Conservation (phyloP, 2,797 vertebrate genomes). For the Harpagifer antarcticus region DNA sequence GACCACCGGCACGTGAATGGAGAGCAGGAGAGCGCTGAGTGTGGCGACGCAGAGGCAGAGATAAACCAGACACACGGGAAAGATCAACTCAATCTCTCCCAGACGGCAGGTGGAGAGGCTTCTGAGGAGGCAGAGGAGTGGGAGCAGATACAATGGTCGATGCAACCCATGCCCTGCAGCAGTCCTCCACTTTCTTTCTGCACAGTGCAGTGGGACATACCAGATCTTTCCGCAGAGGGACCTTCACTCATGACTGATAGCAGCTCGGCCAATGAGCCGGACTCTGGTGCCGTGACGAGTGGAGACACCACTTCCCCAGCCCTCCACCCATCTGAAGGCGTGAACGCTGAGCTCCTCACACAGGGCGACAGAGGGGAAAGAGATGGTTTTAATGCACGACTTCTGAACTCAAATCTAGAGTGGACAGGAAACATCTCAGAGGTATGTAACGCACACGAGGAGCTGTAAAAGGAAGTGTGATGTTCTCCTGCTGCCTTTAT, state of each 20-base stretch:
- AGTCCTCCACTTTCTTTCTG: slow-evolving; percentile 69
- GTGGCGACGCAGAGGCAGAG: slow-evolving; percentile 34
- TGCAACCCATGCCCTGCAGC: slow-evolving; percentile 61
- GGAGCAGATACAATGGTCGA: slow-evolving; percentile 62
- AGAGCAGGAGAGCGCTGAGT: slow-evolving; percentile 37
- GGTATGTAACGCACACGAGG: slow-evolving; percentile 52
- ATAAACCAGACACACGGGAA: slow-evolving; percentile 10
- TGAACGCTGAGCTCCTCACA: slow-evolving; percentile 10
- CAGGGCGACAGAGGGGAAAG: slow-evolving; percentile 39
- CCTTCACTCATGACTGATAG: slow-evolving; percentile 34
- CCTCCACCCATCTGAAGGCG: slow-evolving; percentile 27
- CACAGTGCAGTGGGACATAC: slow-evolving; percentile 83
- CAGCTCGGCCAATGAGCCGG: slow-evolving; percentile 56
- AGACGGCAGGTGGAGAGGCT: background rate
- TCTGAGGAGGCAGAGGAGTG: slow-evolving; percentile 61
- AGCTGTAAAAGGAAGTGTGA: background rate
- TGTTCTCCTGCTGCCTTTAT: background rate
- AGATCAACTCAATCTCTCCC: slow-evolving; percentile 17
- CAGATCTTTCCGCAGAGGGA: slow-evolving; percentile 36
- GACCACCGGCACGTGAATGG: slow-evolving; percentile 52
- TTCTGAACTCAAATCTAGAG: slow-evolving; percentile 31
- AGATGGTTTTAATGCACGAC: slow-evolving; percentile 21
- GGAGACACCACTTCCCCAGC: slow-evolving; percentile 41
- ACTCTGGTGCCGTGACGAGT: slow-evolving; percentile 19
- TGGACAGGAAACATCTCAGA: slow-evolving; percentile 44